Evolutionary conservation across 1,140 invertebrate species (phyloP), one percentile per base, ranked within the genome.

Genomic region (Neodiprion fabricii): DNA sequence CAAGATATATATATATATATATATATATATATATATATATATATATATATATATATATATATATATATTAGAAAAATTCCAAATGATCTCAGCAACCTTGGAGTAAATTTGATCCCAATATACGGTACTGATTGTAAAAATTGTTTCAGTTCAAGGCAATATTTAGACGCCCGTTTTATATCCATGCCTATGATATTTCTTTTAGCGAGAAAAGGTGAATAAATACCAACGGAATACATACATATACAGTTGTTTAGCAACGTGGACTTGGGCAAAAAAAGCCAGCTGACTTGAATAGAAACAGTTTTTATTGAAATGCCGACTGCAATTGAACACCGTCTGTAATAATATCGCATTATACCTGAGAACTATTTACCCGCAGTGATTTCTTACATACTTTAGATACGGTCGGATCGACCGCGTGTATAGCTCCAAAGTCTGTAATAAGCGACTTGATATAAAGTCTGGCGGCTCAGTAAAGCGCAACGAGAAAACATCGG

Each of bases 31-130:
- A n/a, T n/a, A n/a, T n/a, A n/a, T n/a, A n/a, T n/a, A n/a, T n/a
- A n/a, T n/a, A n/a, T n/a, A n/a, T n/a, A 2, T 48, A 70, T 23
- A 28, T 9, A 28, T 8, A 71, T 53, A 71, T 23, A 71, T 53
- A 71, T 53, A 71, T 21, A 48, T 67, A 72, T 72, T 47, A 40
- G 7, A 65, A 65, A 47, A 66, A 72, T 66, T 9, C 47, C 12
- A 17, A 65, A 48, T 70, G 7, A 48, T 40, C 40, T 70, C n/a
- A 1, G 40, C n/a, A 70, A 70, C 48, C 14, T 70, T 70, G 23
- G 11, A 11, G n/a, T 70, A 40, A 17, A 21, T 12, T 68, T 70
- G 23, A 48, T 9, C 23, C 14, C 21, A 28, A 17, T 70, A 70
- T 70, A 11, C 23, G 40, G 50, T 71, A 71, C 70, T 11, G 40